Base-by-base conservation (phyloP, 2,797 vertebrate species). In the Muraenolepis orangiensis region DNA sequence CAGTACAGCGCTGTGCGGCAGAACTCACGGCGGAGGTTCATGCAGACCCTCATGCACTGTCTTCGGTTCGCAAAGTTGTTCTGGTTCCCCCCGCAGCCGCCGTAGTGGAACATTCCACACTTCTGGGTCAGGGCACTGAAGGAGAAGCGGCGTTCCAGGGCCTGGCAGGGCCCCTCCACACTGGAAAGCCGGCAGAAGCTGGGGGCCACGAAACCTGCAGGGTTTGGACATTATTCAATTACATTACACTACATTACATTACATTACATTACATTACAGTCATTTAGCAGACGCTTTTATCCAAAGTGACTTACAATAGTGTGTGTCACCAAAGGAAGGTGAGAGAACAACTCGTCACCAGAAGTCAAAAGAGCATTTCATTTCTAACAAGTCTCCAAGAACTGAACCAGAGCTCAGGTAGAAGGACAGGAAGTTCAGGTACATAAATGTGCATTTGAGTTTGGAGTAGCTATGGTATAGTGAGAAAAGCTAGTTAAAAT, bases 1-100 rank as follows among this genome's bases (percentile, higher is more conserved):
- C 6, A 66, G 3, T 1, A 16, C 29, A 16, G 14, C 29, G 12
- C 26, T 66, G 29, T 7, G n/a, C 7, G 1, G 26, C 57, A 64
- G n/a, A n/a, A n/a, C 57, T 64, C n/a, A 64, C 69, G 81, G 23
- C 20, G 36, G 30, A 14, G 2, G n/a, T 82, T 91, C 67, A 81
- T 91, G 90, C 97, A 98, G 81, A 84, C 91, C 78, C n/a, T 88
- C 20, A 92, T 29, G 79, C 96, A 97, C 0, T 85, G 81, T 74
- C 69, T 94, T 77, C 88, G 94, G 72, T 73, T 71, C 40, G 0
- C 1, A 71, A 98, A 98, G 89, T 97, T 97, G 78, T 98, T 98
- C 78, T 90, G 84, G 75, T 97, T 98, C 18, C 96, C 96, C 8
- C 95, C 96, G 4, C 96, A 98, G 76, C 96, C 96, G 0, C 89